Evolutionary conservation across 1,140 invertebrate genomes (phyloP).

Genomic region (Penaeus chinensis): DNA sequence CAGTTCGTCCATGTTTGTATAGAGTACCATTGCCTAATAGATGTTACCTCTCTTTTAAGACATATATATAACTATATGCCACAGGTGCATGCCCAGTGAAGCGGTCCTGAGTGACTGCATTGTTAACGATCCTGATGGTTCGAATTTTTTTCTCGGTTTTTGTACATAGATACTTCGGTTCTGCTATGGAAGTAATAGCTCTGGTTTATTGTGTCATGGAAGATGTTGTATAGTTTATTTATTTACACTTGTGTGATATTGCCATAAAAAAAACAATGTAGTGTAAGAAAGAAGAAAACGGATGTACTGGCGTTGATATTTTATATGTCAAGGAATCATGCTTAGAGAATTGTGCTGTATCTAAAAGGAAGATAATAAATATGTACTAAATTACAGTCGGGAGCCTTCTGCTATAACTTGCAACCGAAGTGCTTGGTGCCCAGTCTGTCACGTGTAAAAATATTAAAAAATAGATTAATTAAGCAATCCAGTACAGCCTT

Average conservation of each 20-base stretch:
- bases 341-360: conserved; percentile 14
- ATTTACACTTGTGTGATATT: conserved; percentile 56
- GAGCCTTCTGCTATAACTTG: conserved; percentile 7
- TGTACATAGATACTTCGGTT: conserved; percentile 43
- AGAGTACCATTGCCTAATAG: conserved; percentile 42
- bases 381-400: neutral
- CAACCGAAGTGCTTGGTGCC: conserved; percentile 18
- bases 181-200: conserved; percentile 30
- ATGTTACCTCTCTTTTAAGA: conserved; percentile 43
- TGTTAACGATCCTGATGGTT: conserved; percentile 29
- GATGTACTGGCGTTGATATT: conserved; percentile 19
- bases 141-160: conserved; percentile 5
- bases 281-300: conserved; percentile 20
- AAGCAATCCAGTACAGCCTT: conserved; percentile 2
- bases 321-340: neutral
- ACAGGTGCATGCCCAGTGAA: conserved; percentile 34
- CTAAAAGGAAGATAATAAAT: too few species aligned
- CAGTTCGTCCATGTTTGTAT: conserved; percentile 55
- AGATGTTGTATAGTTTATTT: conserved; percentile 58
- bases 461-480: too few species aligned
- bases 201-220: conserved; percentile 47
- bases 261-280: conserved; percentile 42
- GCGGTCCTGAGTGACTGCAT: conserved; percentile 6
- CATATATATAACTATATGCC: conserved; percentile 29
- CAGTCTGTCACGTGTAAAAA: neutral